A percentile compares a stretch with the other conserved stretches of the same genome.
These are phyloP conservation scores for Adelognathus sp. DNA, from an alignment of 2,888 invertebrate genomes.

Conservation along the genomic window DNA sequence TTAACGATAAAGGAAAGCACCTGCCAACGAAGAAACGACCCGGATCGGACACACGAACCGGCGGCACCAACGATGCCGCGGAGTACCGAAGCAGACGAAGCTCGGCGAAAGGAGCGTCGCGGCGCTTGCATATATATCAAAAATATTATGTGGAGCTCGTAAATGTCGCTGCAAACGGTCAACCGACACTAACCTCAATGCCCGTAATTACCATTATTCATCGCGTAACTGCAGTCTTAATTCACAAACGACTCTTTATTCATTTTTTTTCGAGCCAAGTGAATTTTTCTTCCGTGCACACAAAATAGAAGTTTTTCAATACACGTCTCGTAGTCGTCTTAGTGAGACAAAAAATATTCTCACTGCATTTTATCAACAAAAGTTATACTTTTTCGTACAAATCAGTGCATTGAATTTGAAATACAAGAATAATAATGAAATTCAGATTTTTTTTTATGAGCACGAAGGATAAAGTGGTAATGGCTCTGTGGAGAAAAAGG, in stretches of 20 bases:
- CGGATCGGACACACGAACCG: background rate
- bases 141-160: constrained; percentile 41
- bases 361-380: too few species aligned
- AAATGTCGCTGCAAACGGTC: constrained; percentile 43
- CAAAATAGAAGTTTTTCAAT: too few species aligned
- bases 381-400: too few species aligned
- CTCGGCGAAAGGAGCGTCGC: background rate
- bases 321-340: too few species aligned
- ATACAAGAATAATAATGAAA: background rate
- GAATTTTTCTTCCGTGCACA: too few species aligned
- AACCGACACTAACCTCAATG: background rate
- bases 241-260: background rate
- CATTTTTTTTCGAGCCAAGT: too few species aligned
- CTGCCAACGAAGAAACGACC: constrained; percentile 52
- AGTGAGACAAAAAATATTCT: too few species aligned
- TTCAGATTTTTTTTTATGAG: background rate
- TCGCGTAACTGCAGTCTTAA: background rate
- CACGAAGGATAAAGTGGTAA: background rate
- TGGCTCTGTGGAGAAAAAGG: background rate
- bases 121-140: constrained; percentile 25
- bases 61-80: constrained; percentile 15
- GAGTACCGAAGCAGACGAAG: background rate
- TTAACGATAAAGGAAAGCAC: constrained; percentile 61
- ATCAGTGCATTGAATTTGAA: too few species aligned
- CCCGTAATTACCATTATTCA: constrained; percentile 21